A percentile compares a stretch with the other conserved stretches of the same genome.
phyloP scores from a whole-genome alignment of 2,888 invertebrate genomes.

The Drosophila kanekoi region DNA sequence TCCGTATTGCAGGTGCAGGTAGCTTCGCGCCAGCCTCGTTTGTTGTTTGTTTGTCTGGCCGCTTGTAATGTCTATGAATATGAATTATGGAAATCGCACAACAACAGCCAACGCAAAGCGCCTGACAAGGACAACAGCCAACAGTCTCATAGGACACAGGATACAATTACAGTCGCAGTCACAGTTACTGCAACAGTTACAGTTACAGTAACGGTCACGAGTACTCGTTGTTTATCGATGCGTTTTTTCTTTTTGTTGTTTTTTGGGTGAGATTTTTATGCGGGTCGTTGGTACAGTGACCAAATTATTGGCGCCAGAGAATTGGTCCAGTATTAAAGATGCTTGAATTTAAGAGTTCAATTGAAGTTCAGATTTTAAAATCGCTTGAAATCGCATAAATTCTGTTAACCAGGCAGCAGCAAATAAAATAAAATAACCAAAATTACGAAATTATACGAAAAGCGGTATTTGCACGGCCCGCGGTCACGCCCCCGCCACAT shows the following conservation, averaged over 20 bases:
- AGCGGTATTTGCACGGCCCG: slow-evolving; percentile 26
- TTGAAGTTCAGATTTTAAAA: neutral
- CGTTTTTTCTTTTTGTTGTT: slow-evolving; percentile 10
- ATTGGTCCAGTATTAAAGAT: slow-evolving; percentile 8
- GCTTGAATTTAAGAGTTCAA: too few species aligned
- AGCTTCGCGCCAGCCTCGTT: slow-evolving; percentile 53
- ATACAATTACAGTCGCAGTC: slow-evolving; percentile 33
- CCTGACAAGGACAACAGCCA: slow-evolving; percentile 6
- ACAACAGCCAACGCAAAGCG: slow-evolving; percentile 32
- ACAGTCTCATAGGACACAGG: slow-evolving; percentile 41
- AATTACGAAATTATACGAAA: slow-evolving; percentile 37
- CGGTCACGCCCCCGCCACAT: slow-evolving; percentile 63
- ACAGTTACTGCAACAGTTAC: slow-evolving; percentile 27
- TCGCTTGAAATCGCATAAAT: slow-evolving; percentile 46
- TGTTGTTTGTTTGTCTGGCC: slow-evolving; percentile 52
- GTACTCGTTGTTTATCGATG: slow-evolving; percentile 25
- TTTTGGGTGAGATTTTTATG: slow-evolving; percentile 36
- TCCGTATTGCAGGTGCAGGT: slow-evolving; percentile 82
- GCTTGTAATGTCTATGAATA: slow-evolving; percentile 76
- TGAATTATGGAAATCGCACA: slow-evolving; percentile 82
- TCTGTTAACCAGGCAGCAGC: slow-evolving; percentile 37
- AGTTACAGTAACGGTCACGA: slow-evolving; percentile 23
- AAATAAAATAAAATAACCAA: slow-evolving; percentile 26
- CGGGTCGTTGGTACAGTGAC: slow-evolving; percentile 66
- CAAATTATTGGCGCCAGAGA: slow-evolving; percentile 42